Evolutionary conservation across 1,140 invertebrate species (phyloP), one percentile per base, ranked within the genome.

Genomic region (Heliconius eleuchia): DNA sequence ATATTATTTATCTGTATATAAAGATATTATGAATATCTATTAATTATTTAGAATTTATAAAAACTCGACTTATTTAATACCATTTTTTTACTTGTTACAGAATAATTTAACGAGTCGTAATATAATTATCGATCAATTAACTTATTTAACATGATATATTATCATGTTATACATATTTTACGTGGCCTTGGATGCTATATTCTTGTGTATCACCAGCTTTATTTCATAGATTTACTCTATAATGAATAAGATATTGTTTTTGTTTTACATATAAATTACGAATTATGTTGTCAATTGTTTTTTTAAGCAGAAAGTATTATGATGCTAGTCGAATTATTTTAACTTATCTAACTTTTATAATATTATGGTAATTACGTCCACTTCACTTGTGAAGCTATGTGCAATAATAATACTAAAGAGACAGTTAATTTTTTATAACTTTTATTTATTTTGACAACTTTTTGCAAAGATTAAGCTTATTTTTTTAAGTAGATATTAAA

Each of bases 251-350:
- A 18, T 55, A 46, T 46, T 39, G 34, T 73, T 73, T 50, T 74
- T 19, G 30, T 55, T 74, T 37, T 16, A 34, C 19, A 57, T 57
- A 60, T 52, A 60, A 60, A 39, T 60, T 55, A 76, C 50, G 52
- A 76, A 73, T 37, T 75, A 75, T 52, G 55, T 80, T 81, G 80
- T 81, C 80, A 81, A 81, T 81, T 81, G 73, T 80, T 76, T 80
- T 85, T 74, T 80, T 84, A 87, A 86, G 85, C 83, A 84, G 80
- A 87, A 90, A 93, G 91, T 93, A 92, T 93, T 91, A 91, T 90
- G 91, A 93, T 93, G 86, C 91, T 93, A 93, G 91, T 93, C 91
- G 86, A 85, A 79, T 84, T 86, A 83, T 82, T 87, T 88, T 80
- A 60, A 80, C 70, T 84, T 78, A 81, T 66, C 60, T 66, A 81